Conservation (phyloP, 2,797 vertebrate genomes). For the Phalloptychus januarius region DNA sequence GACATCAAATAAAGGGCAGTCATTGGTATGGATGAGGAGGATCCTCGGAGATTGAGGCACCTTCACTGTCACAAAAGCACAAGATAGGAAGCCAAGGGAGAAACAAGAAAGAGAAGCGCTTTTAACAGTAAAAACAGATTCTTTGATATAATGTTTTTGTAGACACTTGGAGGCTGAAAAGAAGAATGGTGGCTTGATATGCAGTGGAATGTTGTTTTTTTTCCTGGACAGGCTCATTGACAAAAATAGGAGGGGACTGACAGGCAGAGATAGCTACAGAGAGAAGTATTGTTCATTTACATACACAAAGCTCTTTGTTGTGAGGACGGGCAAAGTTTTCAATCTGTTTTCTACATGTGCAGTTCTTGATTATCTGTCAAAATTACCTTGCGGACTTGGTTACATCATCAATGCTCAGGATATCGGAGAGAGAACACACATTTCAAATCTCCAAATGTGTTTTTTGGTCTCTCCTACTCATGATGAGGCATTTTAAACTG, state of each 20-base stretch:
- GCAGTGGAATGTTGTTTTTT: slow-evolving; percentile 31
- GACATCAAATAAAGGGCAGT: slow-evolving; percentile 78
- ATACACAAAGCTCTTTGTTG: slow-evolving; percentile 31
- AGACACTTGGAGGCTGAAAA: slow-evolving; percentile 44
- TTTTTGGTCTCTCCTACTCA: background rate
- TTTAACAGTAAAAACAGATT: slow-evolving; percentile 57
- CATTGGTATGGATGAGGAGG: slow-evolving; percentile 76
- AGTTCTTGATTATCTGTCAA: slow-evolving; percentile 52
- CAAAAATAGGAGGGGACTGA: slow-evolving; percentile 41
- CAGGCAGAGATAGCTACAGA: slow-evolving; percentile 43
- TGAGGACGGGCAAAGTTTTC: slow-evolving; percentile 28
- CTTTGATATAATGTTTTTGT: slow-evolving; percentile 54
- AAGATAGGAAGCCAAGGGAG: slow-evolving; percentile 49
- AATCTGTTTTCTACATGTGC: slow-evolving; percentile 46
- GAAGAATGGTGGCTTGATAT: slow-evolving; percentile 48
- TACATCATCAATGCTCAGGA: slow-evolving; percentile 46
- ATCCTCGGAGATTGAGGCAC: slow-evolving; percentile 65
- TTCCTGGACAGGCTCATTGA: slow-evolving; percentile 36
- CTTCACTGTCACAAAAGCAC: slow-evolving; percentile 63
- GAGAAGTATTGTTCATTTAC: slow-evolving; percentile 30
- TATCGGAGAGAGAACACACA: slow-evolving; percentile 23
- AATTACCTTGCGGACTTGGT: slow-evolving; percentile 50
- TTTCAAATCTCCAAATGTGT: slow-evolving; percentile 30
- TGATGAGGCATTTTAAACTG: slow-evolving; percentile 15
- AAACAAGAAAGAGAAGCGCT: slow-evolving; percentile 41